Conservation (phyloP, 1,140 invertebrate genomes). For the Cyphomyrmex costatus region DNA sequence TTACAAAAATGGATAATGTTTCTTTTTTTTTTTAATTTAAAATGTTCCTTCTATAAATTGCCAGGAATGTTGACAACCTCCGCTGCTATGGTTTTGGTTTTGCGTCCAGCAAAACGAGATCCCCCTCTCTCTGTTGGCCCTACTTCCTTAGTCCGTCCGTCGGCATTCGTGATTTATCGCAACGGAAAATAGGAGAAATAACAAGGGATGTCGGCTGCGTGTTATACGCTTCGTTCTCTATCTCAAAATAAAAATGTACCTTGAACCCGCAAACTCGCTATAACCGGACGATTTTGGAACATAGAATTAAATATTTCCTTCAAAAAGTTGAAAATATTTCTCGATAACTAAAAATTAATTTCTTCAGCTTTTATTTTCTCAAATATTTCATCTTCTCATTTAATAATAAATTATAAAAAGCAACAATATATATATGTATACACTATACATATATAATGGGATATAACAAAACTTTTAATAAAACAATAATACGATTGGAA, state of each 20-base stretch:
- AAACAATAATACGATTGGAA: too few relatives aligned
- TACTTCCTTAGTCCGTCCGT: conserved; percentile 82
- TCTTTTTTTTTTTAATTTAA: conserved; percentile 46
- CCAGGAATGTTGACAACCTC: conserved; percentile 58
- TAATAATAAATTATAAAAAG: neutral
- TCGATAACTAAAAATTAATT: neutral
- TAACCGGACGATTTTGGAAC: conserved; percentile 27
- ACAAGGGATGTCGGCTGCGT: conserved; percentile 78
- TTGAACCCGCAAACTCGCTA: conserved; percentile 53
- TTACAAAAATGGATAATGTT: neutral
- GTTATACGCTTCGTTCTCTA: conserved; percentile 60
- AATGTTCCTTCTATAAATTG: conserved; percentile 64
- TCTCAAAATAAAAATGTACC: conserved; percentile 83
- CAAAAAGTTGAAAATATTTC: conserved; percentile 1
- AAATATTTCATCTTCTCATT: neutral
- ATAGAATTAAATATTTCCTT: conserved; percentile 33
- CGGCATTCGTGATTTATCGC: conserved; percentile 84
- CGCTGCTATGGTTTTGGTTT: conserved; percentile 75
- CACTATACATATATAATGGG: neutral
- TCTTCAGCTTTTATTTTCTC: neutral
- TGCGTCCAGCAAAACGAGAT: conserved; percentile 79
- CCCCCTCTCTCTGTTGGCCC: conserved; percentile 76
- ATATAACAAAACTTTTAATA: neutral
- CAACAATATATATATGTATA: neutral
- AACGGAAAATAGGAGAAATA: conserved; percentile 86